A percentile compares a stretch with the other conserved stretches of the same genome.
These are phyloP conservation scores for Capitella teleta DNA, from an alignment of 1,140 invertebrate genomes.

Conservation along the genomic window DNA sequence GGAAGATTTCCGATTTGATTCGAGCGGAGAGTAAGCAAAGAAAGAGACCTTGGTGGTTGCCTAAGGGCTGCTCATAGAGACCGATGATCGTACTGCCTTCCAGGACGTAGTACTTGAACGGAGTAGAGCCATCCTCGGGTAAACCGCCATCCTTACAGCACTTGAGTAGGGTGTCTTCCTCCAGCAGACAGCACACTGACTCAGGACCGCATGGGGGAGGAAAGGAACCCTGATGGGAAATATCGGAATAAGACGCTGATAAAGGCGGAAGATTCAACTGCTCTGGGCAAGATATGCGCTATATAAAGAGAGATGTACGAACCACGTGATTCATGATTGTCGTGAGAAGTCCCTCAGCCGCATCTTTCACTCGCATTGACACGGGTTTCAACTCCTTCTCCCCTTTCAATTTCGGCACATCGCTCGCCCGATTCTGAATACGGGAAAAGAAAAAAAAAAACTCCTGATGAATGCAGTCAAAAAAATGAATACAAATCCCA, in stretches of 20 bases:
- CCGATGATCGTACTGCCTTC: slow-evolving; percentile 82
- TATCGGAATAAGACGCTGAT: too few relatives aligned
- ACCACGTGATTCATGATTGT: slow-evolving; percentile 73
- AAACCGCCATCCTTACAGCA: slow-evolving; percentile 55
- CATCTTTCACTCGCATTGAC: slow-evolving; percentile 88
- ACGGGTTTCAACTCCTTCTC: slow-evolving; percentile 92
- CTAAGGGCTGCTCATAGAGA: slow-evolving; percentile 78
- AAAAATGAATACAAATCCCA: too few relatives aligned
- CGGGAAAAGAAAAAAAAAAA: neutral
- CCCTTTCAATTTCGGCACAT: slow-evolving; percentile 82
- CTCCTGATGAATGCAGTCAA: neutral
- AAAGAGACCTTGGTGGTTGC: slow-evolving; percentile 47
- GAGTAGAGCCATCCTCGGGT: slow-evolving; percentile 34
- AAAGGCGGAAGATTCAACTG: too few relatives aligned
- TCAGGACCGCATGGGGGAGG: slow-evolving; percentile 71
- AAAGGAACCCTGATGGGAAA: slow-evolving; percentile 57
- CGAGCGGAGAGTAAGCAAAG: too few relatives aligned
- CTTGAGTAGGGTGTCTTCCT: slow-evolving; percentile 72
- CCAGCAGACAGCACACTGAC: slow-evolving; percentile 71
- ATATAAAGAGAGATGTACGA: neutral
- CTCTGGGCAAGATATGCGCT: too few relatives aligned
- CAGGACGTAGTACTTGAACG: slow-evolving; percentile 65
- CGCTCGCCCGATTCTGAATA: slow-evolving; percentile 64
- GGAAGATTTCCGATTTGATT: too few relatives aligned
- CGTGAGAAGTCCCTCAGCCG: slow-evolving; percentile 81